Evolutionary conservation across 2,888 invertebrate species (phyloP).

Genomic region (Cerastis rubricosa): DNA sequence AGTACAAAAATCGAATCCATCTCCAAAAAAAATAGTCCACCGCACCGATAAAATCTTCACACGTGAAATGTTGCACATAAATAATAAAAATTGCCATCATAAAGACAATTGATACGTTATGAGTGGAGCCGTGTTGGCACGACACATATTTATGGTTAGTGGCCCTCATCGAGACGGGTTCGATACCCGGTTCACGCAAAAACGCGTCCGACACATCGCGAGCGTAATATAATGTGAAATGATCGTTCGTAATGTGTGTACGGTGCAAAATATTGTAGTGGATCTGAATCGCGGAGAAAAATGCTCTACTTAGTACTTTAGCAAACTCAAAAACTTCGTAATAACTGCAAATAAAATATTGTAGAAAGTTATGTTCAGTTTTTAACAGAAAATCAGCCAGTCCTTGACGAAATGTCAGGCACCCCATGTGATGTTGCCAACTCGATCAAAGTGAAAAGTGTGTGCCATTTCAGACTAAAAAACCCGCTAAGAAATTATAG

Average conservation of each 20-base stretch:
- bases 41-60: conserved; percentile 76
- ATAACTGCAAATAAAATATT: neutral
- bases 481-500: neutral
- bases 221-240: conserved; percentile 85
- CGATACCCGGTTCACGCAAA: conserved; percentile 79
- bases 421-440: neutral
- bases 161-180: conserved; percentile 81
- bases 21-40: conserved; percentile 31
- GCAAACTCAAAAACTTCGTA: no score
- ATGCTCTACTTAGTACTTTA: conserved; percentile 71
- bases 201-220: conserved; percentile 76
- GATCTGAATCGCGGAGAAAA: conserved; percentile 51
- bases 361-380: neutral
- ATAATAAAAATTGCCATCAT: conserved; percentile 85
- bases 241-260: conserved; percentile 87
- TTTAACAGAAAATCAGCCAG: neutral
- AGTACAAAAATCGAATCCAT: neutral
- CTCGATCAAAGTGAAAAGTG: neutral
- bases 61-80: conserved; percentile 79
- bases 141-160: conserved; percentile 83
- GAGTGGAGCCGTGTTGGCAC: conserved; percentile 76
- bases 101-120: conserved; percentile 89
- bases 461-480: neutral
- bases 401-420: neutral
- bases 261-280: conserved; percentile 82